phyloP scores from a whole-genome alignment of 2,888 invertebrate genomes.

The Cosmorhoe ocellata region DNA sequence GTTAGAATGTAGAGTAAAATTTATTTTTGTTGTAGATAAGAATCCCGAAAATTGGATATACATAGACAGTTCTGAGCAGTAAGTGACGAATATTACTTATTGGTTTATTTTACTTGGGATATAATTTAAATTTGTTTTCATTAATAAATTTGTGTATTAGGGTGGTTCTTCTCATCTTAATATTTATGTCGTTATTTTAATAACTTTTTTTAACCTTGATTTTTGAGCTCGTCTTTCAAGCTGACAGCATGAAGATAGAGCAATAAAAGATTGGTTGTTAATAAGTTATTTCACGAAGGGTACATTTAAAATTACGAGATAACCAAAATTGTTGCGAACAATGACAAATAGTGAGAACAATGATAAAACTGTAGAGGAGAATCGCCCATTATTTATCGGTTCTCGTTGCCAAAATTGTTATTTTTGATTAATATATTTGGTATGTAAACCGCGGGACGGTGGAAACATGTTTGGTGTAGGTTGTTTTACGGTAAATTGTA shows the following conservation, averaged over 20 bases:
- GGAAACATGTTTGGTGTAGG: neutral
- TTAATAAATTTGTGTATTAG: neutral
- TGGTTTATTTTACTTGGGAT: neutral
- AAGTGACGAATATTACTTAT: conserved; percentile 42
- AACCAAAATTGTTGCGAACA: too few species aligned
- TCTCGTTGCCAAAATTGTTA: conserved; percentile 20
- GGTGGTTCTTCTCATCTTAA: too few species aligned
- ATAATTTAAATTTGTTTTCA: neutral
- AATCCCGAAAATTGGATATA: conserved; percentile 50
- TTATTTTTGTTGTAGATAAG: conserved; percentile 58
- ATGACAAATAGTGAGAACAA: too few species aligned
- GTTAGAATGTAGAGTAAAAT: conserved; percentile 18
- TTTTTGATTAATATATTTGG: conserved; percentile 9
- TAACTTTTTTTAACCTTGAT: too few species aligned
- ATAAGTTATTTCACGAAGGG: too few species aligned
- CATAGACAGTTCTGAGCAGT: conserved; percentile 51
- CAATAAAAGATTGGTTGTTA: too few species aligned
- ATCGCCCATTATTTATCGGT: too few species aligned
- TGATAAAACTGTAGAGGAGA: too few species aligned
- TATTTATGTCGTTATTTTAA: too few species aligned
- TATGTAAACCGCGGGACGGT: conserved; percentile 21
- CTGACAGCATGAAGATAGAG: too few species aligned
- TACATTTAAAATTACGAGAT: too few species aligned
- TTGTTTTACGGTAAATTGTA: neutral
- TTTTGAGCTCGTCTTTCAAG: too few species aligned